A percentile compares a stretch with the other conserved stretches of the same genome.
These are phyloP conservation scores for Pilophorus perplexus DNA, from an alignment of 2,888 invertebrate genomes.

Conservation along the genomic window DNA sequence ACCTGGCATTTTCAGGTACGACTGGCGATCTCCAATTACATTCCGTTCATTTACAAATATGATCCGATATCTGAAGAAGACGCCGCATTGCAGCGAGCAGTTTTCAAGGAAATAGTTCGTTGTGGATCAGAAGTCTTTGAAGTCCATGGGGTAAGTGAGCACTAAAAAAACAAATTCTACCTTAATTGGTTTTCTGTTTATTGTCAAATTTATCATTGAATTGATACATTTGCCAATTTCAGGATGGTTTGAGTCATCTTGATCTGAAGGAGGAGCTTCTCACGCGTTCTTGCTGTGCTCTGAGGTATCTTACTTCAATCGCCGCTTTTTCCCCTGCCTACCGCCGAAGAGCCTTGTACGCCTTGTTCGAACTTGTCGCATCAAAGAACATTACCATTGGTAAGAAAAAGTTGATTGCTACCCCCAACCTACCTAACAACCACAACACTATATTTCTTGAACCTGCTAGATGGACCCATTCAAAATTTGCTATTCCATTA, in stretches of 20 bases:
- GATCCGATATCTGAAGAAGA: constrained; percentile 24
- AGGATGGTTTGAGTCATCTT: constrained; percentile 54
- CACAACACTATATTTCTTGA: no score
- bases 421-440: no score
- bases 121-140: constrained; percentile 10
- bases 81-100: not conserved
- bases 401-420: not conserved
- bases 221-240: constrained; percentile 49
- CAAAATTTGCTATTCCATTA: no score
- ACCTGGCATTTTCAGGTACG: not conserved
- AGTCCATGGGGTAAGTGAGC: not conserved
- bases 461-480: constrained; percentile 45
- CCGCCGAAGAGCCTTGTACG: constrained; percentile 55
- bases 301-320: constrained; percentile 58
- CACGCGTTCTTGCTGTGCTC: constrained; percentile 59
- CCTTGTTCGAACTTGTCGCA: constrained; percentile 57
- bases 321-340: constrained; percentile 55
- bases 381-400: constrained; percentile 13
- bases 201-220: no score
- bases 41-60: constrained; percentile 27
- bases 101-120: constrained; percentile 3
- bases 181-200: no score
- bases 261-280: constrained; percentile 60
- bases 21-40: constrained; percentile 20
- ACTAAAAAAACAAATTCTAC: not conserved